Percentiles rank a stretch among this genome's conserved stretches.
phyloP scores from a whole-genome alignment of 1,140 invertebrate genomes.

The Nautilus pompilius region DNA sequence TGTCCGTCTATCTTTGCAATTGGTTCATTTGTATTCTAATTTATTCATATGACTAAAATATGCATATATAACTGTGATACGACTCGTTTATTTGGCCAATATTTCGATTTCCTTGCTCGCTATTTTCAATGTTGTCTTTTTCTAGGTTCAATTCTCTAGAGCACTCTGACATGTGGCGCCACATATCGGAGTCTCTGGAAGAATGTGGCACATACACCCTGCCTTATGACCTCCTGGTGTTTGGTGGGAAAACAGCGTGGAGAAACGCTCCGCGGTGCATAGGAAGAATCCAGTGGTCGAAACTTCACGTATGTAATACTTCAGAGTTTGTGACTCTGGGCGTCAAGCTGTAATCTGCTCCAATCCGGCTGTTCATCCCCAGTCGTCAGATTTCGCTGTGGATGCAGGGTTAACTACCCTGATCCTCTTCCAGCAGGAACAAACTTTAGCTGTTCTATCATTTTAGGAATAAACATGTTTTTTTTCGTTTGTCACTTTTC shows the following conservation, averaged over 20 bases:
- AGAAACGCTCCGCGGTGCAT: conserved; percentile 87
- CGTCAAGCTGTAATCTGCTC: neutral
- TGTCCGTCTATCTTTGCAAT: too few relatives aligned
- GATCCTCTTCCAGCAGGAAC: neutral
- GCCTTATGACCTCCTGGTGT: conserved; percentile 84
- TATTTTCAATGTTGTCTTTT: too few relatives aligned
- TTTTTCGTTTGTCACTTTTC: neutral
- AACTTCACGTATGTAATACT: conserved; percentile 72
- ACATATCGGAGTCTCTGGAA: conserved; percentile 58
- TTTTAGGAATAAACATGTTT: conserved; percentile 1
- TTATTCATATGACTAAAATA: too few relatives aligned
- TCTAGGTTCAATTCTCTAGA: too few relatives aligned
- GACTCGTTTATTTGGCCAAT: too few relatives aligned
- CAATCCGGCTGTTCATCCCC: conserved; percentile 79
- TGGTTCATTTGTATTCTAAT: too few relatives aligned
- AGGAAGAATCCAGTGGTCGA: conserved; percentile 91
- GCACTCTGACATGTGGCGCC: too few relatives aligned
- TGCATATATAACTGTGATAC: too few relatives aligned
- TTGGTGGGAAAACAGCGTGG: conserved; percentile 91
- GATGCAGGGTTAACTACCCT: neutral
- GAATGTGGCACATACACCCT: conserved; percentile 72
- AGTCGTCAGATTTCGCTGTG: conserved; percentile 62
- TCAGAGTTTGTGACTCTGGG: neutral
- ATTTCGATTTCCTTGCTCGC: too few relatives aligned
- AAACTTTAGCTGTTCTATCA: neutral